A percentile compares a stretch with the other conserved stretches of the same genome.
phyloP scores from a whole-genome alignment of 2,113 vertebrate genomes.

The Ariopsis seemanni region DNA sequence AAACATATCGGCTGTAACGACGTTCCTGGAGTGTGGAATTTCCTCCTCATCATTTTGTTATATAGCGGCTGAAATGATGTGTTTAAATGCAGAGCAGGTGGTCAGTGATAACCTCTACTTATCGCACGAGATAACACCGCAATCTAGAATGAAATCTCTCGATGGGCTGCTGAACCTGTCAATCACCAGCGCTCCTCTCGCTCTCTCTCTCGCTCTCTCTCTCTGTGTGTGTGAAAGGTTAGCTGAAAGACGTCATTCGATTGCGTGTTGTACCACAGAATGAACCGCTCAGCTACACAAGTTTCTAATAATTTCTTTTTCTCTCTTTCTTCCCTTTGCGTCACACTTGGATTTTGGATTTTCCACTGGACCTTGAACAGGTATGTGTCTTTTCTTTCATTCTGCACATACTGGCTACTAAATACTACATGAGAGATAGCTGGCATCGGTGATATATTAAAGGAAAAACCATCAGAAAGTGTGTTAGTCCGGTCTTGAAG shows the following conservation, averaged over 20 bases:
- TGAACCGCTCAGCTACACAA: constrained; percentile 1
- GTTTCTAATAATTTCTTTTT: constrained; percentile 27
- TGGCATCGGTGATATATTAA: background rate
- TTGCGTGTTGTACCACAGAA: constrained; percentile 10
- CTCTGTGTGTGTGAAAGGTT: constrained; percentile 29
- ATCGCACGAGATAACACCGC: constrained; percentile 70
- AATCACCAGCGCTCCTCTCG: constrained; percentile 56
- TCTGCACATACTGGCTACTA: background rate
- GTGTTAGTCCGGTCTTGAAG: background rate
- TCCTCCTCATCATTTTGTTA: constrained; percentile 13
- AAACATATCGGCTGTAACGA: background rate
- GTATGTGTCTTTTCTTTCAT: constrained; percentile 37
- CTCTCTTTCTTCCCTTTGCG: constrained; percentile 19
- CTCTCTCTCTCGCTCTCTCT: constrained; percentile 5
- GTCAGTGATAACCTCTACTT: constrained; percentile 76
- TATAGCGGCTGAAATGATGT: constrained; percentile 64
- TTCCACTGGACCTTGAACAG: constrained; percentile 46
- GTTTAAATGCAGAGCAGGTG: constrained; percentile 68
- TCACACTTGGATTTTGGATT: constrained; percentile 52
- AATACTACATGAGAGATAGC: background rate
- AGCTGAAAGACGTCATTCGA: constrained; percentile 46
- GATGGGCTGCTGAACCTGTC: constrained; percentile 63
- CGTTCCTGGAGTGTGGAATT: background rate
- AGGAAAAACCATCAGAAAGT: background rate
- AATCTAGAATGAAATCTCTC: constrained; percentile 78